phyloP scores from a whole-genome alignment of 2,113 vertebrate species.

The Danionella cerebrum region DNA sequence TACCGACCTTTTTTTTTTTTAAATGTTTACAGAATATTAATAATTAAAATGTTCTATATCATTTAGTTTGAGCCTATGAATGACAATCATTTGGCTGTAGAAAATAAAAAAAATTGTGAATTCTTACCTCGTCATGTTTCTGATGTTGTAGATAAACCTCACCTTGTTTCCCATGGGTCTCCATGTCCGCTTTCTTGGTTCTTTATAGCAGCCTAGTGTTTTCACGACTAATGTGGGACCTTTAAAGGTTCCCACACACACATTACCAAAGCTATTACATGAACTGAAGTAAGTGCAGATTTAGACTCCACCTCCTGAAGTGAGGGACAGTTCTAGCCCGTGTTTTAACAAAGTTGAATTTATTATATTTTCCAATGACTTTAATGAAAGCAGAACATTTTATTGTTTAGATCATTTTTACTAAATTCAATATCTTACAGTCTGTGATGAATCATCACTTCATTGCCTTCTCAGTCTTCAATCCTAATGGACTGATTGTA shows the following conservation, averaged over 20 bases:
- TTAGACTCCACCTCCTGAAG: slow-evolving; percentile 3
- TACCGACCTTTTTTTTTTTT: too few species aligned
- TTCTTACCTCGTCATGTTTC: slow-evolving; percentile 58
- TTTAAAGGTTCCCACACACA: neutral
- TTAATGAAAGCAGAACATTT: too few species aligned
- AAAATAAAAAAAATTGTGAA: neutral
- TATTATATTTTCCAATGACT: too few species aligned
- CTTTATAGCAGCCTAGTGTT: neutral
- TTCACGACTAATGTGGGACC: neutral
- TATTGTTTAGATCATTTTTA: too few species aligned
- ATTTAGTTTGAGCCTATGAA: too few species aligned
- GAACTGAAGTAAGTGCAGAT: neutral
- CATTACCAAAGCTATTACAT: neutral
- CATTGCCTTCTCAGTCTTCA: too few species aligned
- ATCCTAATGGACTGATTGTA: too few species aligned
- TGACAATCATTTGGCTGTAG: neutral
- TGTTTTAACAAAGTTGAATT: too few species aligned
- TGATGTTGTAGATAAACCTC: slow-evolving; percentile 54
- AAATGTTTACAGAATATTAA: neutral
- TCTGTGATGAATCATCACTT: too few species aligned
- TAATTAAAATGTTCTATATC: neutral
- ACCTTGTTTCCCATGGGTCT: slow-evolving; percentile 52
- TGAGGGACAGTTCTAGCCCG: neutral
- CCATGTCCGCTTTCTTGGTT: slow-evolving; percentile 41
- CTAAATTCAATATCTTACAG: too few species aligned